A percentile compares a stretch with the other conserved stretches of the same genome.
Evolutionary conservation across 2,797 vertebrate species (phyloP).

Genomic region (Hirundo rustica): DNA sequence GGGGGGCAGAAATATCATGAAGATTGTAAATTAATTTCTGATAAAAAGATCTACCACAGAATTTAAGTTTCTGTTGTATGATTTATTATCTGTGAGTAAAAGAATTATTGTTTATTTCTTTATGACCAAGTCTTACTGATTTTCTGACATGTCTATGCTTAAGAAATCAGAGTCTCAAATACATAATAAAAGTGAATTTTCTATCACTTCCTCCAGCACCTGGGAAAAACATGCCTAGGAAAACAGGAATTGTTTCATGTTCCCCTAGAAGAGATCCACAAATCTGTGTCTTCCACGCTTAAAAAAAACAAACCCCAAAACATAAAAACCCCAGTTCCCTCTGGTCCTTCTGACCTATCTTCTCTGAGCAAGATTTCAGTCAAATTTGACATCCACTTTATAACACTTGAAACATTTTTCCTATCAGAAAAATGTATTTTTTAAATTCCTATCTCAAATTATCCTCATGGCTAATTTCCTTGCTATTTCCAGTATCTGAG

Average conservation of each 20-base stretch:
- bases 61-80: not conserved
- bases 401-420: not conserved
- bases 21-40: not conserved
- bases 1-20: not conserved
- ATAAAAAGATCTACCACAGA: not conserved
- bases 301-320: not conserved
- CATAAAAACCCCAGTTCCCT: not conserved
- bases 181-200: not conserved
- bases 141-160: not conserved
- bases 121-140: not conserved
- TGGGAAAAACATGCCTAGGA: not conserved
- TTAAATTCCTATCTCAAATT: not conserved
- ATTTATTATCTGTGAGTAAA: not conserved
- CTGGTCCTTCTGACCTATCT: not conserved
- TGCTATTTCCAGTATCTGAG: not conserved
- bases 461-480: not conserved
- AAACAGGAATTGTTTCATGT: not conserved
- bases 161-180: not conserved
- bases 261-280: not conserved
- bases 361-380: not conserved
- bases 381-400: not conserved
- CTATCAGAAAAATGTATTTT: not conserved
- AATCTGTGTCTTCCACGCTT: not conserved
- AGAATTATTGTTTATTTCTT: not conserved
- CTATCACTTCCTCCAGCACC: not conserved